phyloP scores from a whole-genome alignment of 2,797 vertebrate genomes.

The Benthosema pterotum region DNA sequence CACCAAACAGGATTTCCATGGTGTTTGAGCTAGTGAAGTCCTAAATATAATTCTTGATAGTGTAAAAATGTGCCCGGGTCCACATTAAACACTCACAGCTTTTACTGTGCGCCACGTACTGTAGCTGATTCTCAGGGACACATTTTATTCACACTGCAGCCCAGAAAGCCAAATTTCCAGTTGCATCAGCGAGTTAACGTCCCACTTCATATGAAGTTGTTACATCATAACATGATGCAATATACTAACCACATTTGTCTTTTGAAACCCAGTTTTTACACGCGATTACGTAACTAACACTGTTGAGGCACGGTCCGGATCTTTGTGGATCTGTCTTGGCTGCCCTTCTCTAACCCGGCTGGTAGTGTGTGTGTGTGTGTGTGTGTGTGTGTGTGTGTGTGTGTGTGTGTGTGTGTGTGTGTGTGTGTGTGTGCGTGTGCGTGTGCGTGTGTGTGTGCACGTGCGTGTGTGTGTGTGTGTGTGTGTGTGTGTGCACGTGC shows the following conservation, averaged over 20 bases:
- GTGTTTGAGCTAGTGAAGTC: too few relatives aligned
- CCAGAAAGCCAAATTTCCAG: conserved; percentile 58
- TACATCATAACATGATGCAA: conserved; percentile 60
- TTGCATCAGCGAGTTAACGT: conserved; percentile 69
- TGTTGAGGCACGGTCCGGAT: conserved; percentile 46
- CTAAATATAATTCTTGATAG: too few relatives aligned
- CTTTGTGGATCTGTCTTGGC: conserved; percentile 27
- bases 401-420: too few relatives aligned
- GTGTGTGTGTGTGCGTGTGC: too few relatives aligned
- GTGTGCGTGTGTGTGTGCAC: too few relatives aligned
- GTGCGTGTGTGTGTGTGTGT: too few relatives aligned
- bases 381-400: too few relatives aligned
- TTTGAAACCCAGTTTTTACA: conserved; percentile 41
- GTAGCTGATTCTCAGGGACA: conserved; percentile 52
- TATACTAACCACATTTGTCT: conserved; percentile 54
- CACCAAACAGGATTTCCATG: too few relatives aligned
- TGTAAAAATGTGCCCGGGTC: too few relatives aligned
- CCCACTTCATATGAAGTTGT: conserved; percentile 68
- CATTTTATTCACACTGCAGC: conserved; percentile 42
- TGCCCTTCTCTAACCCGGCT: conserved; percentile 7
- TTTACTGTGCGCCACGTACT: conserved; percentile 18
- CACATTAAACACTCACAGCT: too few relatives aligned
- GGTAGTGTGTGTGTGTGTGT: too few relatives aligned
- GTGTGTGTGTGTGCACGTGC: too few relatives aligned
- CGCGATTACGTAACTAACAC: conserved; percentile 53